A percentile compares a stretch with the other conserved stretches of the same genome.
These are phyloP conservation scores for Phyllostomus discolor DNA, from an alignment of 2,113 vertebrate genomes.

Conservation along the genomic window DNA sequence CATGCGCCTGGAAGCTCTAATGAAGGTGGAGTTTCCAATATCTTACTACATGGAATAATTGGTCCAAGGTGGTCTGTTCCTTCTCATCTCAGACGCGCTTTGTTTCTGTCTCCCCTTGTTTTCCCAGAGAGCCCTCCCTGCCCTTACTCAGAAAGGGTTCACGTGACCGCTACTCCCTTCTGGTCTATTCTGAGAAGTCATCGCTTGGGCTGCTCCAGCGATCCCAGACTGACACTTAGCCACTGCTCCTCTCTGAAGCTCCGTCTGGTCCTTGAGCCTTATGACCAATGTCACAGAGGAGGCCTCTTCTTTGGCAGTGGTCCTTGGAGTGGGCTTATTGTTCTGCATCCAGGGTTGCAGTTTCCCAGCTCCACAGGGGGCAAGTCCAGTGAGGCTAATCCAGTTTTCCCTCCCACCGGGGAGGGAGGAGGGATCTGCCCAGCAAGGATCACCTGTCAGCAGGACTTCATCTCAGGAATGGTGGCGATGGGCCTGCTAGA, in stretches of 20 bases:
- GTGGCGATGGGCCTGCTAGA: background rate
- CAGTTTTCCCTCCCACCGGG: background rate
- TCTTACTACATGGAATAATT: constrained; percentile 21
- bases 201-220: accelerated
- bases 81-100: background rate
- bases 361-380: background rate
- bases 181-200: accelerated
- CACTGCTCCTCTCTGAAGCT: background rate
- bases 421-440: background rate
- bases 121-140: background rate
- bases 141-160: background rate
- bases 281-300: background rate
- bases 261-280: background rate
- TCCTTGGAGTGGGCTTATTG: background rate
- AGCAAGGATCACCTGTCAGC: background rate
- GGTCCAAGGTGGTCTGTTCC: background rate
- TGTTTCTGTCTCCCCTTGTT: background rate
- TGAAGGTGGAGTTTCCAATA: constrained; percentile 61
- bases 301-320: background rate
- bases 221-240: too few relatives aligned
- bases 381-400: background rate
- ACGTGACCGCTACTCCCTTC: accelerated
- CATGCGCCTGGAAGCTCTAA: constrained; percentile 72
- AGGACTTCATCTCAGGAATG: background rate
- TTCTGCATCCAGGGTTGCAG: background rate